These are phyloP conservation scores for Oplegnathus fasciatus DNA, from an alignment of 2,113 vertebrate genomes.

Conservation along the genomic window DNA sequence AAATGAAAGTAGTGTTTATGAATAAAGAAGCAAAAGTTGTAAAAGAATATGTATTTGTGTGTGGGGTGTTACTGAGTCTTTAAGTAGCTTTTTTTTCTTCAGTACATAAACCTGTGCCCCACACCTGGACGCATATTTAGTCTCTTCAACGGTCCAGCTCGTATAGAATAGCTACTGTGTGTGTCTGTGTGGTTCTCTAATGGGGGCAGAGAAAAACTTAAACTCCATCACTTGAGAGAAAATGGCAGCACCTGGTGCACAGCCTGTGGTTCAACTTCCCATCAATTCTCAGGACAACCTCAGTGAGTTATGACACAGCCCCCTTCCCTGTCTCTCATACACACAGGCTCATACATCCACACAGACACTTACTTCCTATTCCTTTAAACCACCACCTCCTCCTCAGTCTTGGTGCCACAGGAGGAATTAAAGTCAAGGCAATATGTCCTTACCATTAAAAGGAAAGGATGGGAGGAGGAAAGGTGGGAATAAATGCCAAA, in stretches of 20 bases:
- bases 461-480: conserved; percentile 9
- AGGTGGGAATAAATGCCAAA: conserved; percentile 38
- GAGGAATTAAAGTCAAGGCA: conserved; percentile 37
- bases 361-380: conserved; percentile 33
- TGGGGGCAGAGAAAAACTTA: conserved; percentile 24
- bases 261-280: conserved; percentile 24
- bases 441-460: conserved; percentile 2
- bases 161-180: not conserved
- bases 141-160: not conserved
- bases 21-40: not conserved
- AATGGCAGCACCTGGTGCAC: conserved; percentile 56
- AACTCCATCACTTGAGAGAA: conserved; percentile 39
- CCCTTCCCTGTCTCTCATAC: conserved; percentile 4
- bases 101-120: not conserved
- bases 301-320: conserved; percentile 39
- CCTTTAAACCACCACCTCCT: conserved; percentile 16
- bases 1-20: not conserved
- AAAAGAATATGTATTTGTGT: not conserved
- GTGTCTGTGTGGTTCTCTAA: conserved; percentile 13
- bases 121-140: conserved; percentile 2
- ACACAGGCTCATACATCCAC: not conserved
- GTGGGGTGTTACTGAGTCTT: not conserved
- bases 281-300: conserved; percentile 52
- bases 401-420: conserved; percentile 27
- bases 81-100: not conserved